Percentiles rank a stretch among this genome's conserved stretches.
Evolutionary conservation across 2,113 vertebrate genomes (phyloP).

Genomic region (Serinus canaria): DNA sequence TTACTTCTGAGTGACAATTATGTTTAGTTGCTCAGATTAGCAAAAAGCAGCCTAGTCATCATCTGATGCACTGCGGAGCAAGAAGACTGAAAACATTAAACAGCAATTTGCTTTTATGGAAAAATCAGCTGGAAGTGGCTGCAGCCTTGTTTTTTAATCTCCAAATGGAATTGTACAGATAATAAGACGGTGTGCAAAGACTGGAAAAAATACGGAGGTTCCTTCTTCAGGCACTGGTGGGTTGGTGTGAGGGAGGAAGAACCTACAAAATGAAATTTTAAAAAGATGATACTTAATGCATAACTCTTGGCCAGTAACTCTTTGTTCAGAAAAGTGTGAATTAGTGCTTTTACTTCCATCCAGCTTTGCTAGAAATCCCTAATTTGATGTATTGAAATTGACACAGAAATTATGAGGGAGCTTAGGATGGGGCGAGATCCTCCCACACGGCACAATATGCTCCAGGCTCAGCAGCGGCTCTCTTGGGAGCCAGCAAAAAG

Average conservation of each 20-base stretch:
- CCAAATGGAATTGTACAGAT: not conserved
- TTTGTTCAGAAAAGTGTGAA: not conserved
- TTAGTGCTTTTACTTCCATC: not conserved
- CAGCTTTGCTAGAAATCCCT: not conserved
- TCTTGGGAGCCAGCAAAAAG: not conserved
- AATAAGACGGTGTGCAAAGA: not conserved
- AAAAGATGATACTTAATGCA: not conserved
- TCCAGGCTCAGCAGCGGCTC: not conserved
- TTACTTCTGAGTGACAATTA: not conserved
- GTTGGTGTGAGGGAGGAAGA: not conserved
- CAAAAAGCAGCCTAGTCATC: not conserved
- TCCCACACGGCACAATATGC: slow-evolving; percentile 7
- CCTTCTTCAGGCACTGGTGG: not conserved
- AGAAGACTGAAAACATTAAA: not conserved
- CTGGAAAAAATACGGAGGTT: not conserved
- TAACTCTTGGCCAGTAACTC: not conserved
- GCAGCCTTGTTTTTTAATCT: not conserved
- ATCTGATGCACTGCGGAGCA: not conserved
- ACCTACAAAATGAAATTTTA: not conserved
- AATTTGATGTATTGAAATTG: slow-evolving; percentile 1
- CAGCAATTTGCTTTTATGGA: not conserved
- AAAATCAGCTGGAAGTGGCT: not conserved
- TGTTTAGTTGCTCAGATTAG: not conserved
- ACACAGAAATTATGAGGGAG: slow-evolving; percentile 10
- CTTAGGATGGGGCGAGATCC: not conserved